These are phyloP conservation scores for Gymnoscopelus microlampas DNA, from an alignment of 2,797 vertebrate genomes.

Conservation along the genomic window DNA sequence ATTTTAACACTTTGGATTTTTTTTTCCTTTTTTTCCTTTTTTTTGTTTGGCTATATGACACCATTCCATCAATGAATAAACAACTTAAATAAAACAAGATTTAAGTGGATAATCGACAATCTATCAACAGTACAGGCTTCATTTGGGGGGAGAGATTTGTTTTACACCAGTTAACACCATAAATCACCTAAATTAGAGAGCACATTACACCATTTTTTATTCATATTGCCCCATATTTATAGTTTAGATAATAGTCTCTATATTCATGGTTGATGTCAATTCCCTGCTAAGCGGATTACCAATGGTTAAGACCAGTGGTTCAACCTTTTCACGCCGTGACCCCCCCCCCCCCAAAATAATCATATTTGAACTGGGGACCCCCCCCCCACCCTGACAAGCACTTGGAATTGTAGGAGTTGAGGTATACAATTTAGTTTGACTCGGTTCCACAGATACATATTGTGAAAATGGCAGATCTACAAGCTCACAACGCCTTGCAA, in stretches of 20 bases:
- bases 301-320: conserved; percentile 43
- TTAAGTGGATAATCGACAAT: conserved; percentile 64
- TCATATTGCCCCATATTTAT: conserved; percentile 59
- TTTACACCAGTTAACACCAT: conserved; percentile 60
- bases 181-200: conserved; percentile 66
- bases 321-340: neutral
- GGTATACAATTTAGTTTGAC: no score
- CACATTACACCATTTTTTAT: conserved; percentile 50
- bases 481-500: no score
- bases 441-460: no score
- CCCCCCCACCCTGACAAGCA: no score
- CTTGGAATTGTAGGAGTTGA: no score
- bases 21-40: no score
- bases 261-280: conserved; percentile 54
- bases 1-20: conserved; percentile 54
- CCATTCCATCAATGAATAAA: conserved; percentile 54
- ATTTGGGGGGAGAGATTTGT: conserved; percentile 39
- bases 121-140: conserved; percentile 63
- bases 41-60: conserved; percentile 56
- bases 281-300: conserved; percentile 63
- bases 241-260: conserved; percentile 56
- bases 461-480: no score
- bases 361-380: no score
- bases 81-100: conserved; percentile 54
- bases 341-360: no score